Conservation (phyloP, 2,797 vertebrate species). For the Ispidina picta region DNA sequence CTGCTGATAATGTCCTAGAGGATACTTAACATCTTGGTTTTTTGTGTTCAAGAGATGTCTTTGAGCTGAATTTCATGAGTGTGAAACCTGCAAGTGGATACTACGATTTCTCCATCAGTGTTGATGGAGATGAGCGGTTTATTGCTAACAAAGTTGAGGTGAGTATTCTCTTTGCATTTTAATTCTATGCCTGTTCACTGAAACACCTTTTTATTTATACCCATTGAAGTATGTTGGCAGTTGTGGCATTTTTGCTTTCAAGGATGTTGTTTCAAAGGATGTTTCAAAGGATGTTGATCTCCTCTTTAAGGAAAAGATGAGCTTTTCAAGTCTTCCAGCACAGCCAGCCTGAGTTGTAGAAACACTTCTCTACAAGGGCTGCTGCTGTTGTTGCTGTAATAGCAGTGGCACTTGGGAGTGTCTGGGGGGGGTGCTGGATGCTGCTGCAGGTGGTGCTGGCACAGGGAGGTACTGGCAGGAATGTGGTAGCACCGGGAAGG, state of each 20-base stretch:
- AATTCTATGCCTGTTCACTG: not conserved
- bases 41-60: constrained; percentile 82
- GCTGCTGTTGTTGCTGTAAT: constrained; percentile 59
- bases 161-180: constrained; percentile 43
- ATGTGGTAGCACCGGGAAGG: constrained; percentile 15
- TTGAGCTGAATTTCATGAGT: constrained; percentile 94
- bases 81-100: constrained; percentile 92
- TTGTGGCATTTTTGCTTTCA: not conserved
- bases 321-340: not conserved
- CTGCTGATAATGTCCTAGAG: not conserved
- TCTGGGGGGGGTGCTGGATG: constrained; percentile 42
- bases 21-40: not conserved
- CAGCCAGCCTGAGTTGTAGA: not conserved
- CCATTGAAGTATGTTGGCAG: not conserved
- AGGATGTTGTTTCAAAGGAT: not conserved
- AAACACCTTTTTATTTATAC: not conserved
- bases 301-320: constrained; percentile 26
- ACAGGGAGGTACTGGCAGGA: constrained; percentile 15
- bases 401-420: constrained; percentile 60
- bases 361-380: not conserved
- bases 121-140: constrained; percentile 89
- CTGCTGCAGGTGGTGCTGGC: constrained; percentile 54
- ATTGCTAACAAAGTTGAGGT: constrained; percentile 94
- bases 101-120: constrained; percentile 90
- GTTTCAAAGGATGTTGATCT: too few relatives aligned